phyloP scores from a whole-genome alignment of 1,140 invertebrate genomes.

The Luehdorfia chinensis region DNA sequence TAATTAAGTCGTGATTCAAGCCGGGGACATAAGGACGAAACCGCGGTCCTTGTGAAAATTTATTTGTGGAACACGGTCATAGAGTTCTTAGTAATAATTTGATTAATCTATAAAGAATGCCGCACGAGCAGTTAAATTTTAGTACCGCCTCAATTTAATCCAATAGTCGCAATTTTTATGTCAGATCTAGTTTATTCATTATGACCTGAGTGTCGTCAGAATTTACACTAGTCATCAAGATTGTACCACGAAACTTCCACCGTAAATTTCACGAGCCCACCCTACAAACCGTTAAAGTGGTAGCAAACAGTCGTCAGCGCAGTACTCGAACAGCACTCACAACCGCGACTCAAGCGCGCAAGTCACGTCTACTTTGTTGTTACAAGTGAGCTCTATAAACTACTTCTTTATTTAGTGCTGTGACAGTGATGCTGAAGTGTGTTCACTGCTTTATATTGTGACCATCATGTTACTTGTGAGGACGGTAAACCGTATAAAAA shows the following conservation, averaged over 20 bases:
- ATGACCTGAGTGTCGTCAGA: too few relatives aligned
- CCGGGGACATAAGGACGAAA: too few relatives aligned
- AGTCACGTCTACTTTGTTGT: conserved; percentile 22
- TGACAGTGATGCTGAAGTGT: conserved; percentile 57
- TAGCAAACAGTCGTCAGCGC: conserved; percentile 2
- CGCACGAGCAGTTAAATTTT: too few relatives aligned
- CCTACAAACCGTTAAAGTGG: neutral
- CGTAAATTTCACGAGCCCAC: conserved; percentile 7
- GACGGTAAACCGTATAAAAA: conserved; percentile 47
- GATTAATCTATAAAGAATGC: too few relatives aligned
- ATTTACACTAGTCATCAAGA: too few relatives aligned
- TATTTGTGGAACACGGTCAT: too few relatives aligned
- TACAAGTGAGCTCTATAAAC: neutral
- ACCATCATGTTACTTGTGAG: conserved; percentile 35
- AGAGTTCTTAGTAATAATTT: too few relatives aligned
- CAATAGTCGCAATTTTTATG: too few relatives aligned
- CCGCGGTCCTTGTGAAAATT: too few relatives aligned
- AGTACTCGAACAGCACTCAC: neutral
- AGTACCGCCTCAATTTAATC: too few relatives aligned
- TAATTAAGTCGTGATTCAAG: too few relatives aligned
- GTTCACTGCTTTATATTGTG: conserved; percentile 41
- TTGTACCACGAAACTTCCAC: conserved; percentile 6
- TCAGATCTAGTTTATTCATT: neutral
- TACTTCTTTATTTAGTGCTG: conserved; percentile 36
- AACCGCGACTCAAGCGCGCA: conserved; percentile 26